Evolutionary conservation across 2,113 vertebrate genomes (phyloP).

Genomic region (Lasiurus cinereus): DNA sequence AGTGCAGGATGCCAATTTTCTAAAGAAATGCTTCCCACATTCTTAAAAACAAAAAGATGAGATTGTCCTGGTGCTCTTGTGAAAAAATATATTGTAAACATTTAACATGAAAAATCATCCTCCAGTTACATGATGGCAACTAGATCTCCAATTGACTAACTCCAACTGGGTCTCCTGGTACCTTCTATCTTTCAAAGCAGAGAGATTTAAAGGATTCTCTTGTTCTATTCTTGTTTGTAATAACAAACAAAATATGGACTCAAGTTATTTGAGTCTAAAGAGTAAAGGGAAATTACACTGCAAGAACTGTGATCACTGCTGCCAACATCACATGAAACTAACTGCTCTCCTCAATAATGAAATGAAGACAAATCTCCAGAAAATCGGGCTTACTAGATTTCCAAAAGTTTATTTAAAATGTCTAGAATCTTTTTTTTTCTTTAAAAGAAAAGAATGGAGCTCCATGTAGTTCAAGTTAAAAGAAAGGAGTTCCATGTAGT

Average conservation of each 20-base stretch:
- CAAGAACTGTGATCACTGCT: not conserved
- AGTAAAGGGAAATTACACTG: not conserved
- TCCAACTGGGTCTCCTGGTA: not conserved
- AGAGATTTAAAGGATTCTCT: not conserved
- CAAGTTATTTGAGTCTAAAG: not conserved
- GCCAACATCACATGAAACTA: slow-evolving; percentile 11
- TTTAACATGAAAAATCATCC: not conserved
- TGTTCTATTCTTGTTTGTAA: not conserved
- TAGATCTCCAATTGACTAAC: not conserved
- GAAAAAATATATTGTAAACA: not conserved
- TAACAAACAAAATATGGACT: slow-evolving; percentile 35
- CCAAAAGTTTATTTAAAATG: not conserved
- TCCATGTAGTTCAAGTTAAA: not conserved
- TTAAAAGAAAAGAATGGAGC: slow-evolving; percentile 22
- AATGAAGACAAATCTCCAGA: slow-evolving; percentile 12
- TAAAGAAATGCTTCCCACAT: not conserved
- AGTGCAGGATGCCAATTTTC: not conserved
- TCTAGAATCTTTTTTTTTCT: not conserved
- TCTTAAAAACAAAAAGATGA: slow-evolving; percentile 46
- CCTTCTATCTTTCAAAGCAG: not conserved
- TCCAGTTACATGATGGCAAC: not conserved
- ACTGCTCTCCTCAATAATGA: not conserved
- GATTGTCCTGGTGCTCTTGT: not conserved
- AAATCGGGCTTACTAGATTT: slow-evolving; percentile 14
- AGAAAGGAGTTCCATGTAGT: not conserved